These are phyloP conservation scores for Gambusia yucatana DNA, from an alignment of 2,797 vertebrate species.

Conservation along the genomic window DNA sequence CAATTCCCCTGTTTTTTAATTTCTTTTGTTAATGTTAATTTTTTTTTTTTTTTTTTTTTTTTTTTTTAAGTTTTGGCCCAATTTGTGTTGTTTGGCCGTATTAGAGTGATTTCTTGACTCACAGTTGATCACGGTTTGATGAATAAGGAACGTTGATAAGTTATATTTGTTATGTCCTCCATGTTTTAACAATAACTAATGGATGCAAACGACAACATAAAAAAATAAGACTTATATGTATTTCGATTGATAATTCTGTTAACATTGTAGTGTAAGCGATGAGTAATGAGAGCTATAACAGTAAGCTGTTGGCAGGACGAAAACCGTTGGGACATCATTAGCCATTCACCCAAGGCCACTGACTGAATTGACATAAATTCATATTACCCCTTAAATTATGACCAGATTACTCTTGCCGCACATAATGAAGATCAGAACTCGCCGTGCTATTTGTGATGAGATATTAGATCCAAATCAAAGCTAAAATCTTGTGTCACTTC, in stretches of 20 bases:
- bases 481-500: slow-evolving; percentile 8
- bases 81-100: background rate
- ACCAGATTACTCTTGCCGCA: slow-evolving; percentile 10
- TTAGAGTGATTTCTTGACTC: background rate
- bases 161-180: background rate
- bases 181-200: background rate
- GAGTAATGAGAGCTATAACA: slow-evolving; percentile 5
- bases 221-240: background rate
- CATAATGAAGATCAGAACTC: slow-evolving; percentile 12
- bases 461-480: slow-evolving; percentile 7
- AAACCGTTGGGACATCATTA: slow-evolving; percentile 2
- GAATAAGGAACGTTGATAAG: background rate
- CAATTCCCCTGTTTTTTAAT: background rate
- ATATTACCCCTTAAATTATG: slow-evolving; percentile 4
- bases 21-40: background rate
- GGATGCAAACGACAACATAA: background rate
- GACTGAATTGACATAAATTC: slow-evolving; percentile 11
- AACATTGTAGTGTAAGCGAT: slow-evolving; percentile 8
- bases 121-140: background rate
- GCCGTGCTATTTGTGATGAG: slow-evolving; percentile 15
- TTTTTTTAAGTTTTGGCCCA: background rate
- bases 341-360: background rate
- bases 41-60: background rate
- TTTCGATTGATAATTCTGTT: slow-evolving; percentile 5
- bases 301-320: background rate